phyloP scores from a whole-genome alignment of 2,888 invertebrate species.

The Eupsilia transversa region DNA sequence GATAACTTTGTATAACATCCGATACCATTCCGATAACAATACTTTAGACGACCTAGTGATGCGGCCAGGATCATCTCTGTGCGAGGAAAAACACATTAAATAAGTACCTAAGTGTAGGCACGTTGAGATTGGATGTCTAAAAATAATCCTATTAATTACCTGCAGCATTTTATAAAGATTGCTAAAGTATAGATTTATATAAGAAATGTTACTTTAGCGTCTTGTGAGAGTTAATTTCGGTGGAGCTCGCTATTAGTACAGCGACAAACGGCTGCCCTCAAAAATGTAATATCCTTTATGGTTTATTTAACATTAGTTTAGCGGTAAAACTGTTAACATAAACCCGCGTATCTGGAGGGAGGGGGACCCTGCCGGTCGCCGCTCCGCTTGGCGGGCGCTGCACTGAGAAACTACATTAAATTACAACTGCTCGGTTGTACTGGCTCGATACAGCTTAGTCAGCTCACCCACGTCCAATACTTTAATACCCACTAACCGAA shows the following conservation, averaged over 20 bases:
- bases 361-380: not conserved
- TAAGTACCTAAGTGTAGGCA: too few relatives aligned
- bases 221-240: not conserved
- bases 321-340: conserved; percentile 11
- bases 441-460: not conserved
- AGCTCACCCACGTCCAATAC: too few relatives aligned
- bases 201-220: not conserved
- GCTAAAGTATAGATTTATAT: not conserved
- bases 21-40: not conserved
- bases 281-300: conserved; percentile 11
- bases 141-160: too few relatives aligned
- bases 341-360: not conserved
- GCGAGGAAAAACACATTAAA: too few relatives aligned
- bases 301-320: conserved; percentile 15
- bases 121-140: too few relatives aligned
- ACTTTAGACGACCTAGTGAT: too few relatives aligned
- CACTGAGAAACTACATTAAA: conserved; percentile 7
- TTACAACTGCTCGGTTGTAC: not conserved
- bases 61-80: too few relatives aligned
- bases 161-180: not conserved
- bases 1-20: not conserved
- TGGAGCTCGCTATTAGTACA: not conserved
- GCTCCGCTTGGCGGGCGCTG: not conserved
- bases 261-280: not conserved
- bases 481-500: not conserved